phyloP scores from a whole-genome alignment of 2,797 vertebrate species.

The Scolopax rusticola region DNA sequence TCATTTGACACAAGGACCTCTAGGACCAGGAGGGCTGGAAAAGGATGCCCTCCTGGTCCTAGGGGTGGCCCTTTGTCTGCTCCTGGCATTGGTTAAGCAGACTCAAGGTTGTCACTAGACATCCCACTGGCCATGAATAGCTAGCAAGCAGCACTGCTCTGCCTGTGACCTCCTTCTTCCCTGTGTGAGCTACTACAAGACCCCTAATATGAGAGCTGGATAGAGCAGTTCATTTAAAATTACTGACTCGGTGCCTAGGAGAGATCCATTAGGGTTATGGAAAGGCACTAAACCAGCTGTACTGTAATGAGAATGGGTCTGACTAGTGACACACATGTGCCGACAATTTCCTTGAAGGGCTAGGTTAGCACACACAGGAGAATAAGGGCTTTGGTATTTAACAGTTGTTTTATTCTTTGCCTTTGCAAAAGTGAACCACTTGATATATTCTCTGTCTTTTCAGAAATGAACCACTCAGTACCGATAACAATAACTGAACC shows the following conservation, averaged over 20 bases:
- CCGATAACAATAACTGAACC: neutral
- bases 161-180: neutral
- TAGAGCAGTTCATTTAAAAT: neutral
- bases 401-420: neutral
- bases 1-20: neutral
- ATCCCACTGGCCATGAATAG: neutral
- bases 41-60: neutral
- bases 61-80: neutral
- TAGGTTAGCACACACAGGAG: constrained; percentile 12
- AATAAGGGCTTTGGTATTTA: constrained; percentile 13
- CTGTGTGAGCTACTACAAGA: neutral
- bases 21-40: neutral
- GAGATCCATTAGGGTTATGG: neutral
- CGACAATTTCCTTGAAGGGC: neutral
- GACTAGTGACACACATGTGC: neutral
- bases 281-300: neutral
- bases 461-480: neutral
- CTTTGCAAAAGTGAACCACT: neutral
- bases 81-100: neutral
- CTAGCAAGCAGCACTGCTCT: neutral
- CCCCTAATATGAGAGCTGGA: neutral
- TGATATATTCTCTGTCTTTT: neutral
- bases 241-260: neutral
- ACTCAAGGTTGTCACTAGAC: neutral
- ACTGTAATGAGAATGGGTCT: constrained; percentile 4